phyloP scores from a whole-genome alignment of 2,888 invertebrate species.

The Cepaea hortensis region DNA sequence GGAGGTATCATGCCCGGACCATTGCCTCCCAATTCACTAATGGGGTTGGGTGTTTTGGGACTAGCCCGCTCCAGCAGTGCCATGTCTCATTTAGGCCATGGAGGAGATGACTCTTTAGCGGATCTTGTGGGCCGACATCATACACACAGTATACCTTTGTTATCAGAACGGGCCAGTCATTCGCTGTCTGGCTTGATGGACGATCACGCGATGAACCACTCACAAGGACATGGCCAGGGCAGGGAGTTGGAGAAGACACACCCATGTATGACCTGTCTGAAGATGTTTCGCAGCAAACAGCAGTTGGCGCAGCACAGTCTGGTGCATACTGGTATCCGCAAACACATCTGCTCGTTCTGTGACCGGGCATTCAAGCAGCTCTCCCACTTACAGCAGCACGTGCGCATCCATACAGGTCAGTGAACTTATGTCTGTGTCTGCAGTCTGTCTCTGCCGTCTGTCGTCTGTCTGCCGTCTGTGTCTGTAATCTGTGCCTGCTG shows the following conservation, averaged over 20 bases:
- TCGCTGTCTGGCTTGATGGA: constrained; percentile 44
- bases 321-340: constrained; percentile 96
- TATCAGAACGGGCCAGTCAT: constrained; percentile 43
- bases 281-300: constrained; percentile 97
- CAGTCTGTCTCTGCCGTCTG: too few species aligned
- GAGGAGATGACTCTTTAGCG: constrained; percentile 29
- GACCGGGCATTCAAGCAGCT: constrained; percentile 97
- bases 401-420: constrained; percentile 93
- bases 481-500: too few species aligned
- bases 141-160: constrained; percentile 49
- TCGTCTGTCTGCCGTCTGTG: too few species aligned
- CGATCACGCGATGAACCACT: constrained; percentile 39
- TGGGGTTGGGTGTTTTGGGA: constrained; percentile 39
- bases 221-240: constrained; percentile 76
- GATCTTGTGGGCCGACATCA: constrained; percentile 45
- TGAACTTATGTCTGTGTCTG: neutral
- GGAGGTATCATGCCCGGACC: constrained; percentile 43
- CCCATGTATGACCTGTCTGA: constrained; percentile 97
- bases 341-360: constrained; percentile 97
- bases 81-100: constrained; percentile 27
- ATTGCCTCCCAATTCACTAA: constrained; percentile 42
- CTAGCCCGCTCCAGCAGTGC: constrained; percentile 31
- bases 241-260: constrained; percentile 84
- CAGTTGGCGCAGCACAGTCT: constrained; percentile 96
- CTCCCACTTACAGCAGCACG: constrained; percentile 97